Percentiles rank a stretch among this genome's conserved stretches.
phyloP scores from a whole-genome alignment of 2,797 vertebrate species.

The Alectoris magna region DNA sequence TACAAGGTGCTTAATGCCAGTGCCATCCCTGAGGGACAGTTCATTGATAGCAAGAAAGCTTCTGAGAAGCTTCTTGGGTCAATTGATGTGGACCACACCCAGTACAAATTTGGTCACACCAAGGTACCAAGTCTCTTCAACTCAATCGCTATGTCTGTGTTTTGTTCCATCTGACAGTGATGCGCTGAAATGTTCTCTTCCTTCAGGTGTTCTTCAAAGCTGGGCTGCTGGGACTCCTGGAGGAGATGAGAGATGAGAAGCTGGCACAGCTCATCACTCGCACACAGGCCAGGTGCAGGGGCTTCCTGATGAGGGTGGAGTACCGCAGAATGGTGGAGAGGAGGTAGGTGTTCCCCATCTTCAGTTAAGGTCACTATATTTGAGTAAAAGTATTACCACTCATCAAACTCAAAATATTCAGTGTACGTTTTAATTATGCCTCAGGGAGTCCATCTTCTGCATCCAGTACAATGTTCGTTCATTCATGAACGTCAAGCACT shows the following conservation, averaged over 20 bases:
- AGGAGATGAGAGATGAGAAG: slow-evolving; percentile 87
- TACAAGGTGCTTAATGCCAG: slow-evolving; percentile 89
- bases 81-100: slow-evolving; percentile 85
- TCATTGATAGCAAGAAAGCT: slow-evolving; percentile 83
- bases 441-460: slow-evolving; percentile 79
- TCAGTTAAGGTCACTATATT: neutral
- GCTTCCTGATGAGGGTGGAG: slow-evolving; percentile 78
- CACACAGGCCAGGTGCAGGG: slow-evolving; percentile 79
- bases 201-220: slow-evolving; percentile 78
- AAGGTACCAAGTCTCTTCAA: neutral
- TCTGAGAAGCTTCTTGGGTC: slow-evolving; percentile 86
- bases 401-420: neutral
- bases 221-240: slow-evolving; percentile 81
- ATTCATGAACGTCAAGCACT: slow-evolving; percentile 91
- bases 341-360: slow-evolving; percentile 48
- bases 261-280: slow-evolving; percentile 82
- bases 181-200: neutral
- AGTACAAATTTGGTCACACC: slow-evolving; percentile 87
- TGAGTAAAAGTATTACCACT: neutral
- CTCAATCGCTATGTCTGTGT: neutral
- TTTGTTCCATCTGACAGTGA: neutral
- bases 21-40: slow-evolving; percentile 88
- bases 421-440: neutral
- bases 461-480: slow-evolving; percentile 90
- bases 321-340: slow-evolving; percentile 79